These are phyloP conservation scores for Eupsilia transversa DNA, from an alignment of 2,888 invertebrate species.

Conservation along the genomic window DNA sequence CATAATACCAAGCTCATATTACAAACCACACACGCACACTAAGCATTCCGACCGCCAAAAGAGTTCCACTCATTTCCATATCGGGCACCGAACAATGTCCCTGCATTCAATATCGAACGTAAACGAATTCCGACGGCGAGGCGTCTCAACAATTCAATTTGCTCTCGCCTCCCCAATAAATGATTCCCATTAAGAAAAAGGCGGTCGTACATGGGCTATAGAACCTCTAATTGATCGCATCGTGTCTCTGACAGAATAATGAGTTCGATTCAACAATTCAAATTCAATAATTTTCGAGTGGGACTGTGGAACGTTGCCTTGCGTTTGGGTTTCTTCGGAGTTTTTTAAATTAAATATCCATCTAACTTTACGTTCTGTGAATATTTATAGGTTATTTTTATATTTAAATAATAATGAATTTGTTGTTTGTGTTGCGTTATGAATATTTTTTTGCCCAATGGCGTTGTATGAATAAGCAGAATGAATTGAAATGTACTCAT, in stretches of 20 bases:
- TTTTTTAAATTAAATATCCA: constrained; percentile 73
- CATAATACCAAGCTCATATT: constrained; percentile 42
- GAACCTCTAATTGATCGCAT: constrained; percentile 79
- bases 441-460: constrained; percentile 60
- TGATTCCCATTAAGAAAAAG: constrained; percentile 82
- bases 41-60: constrained; percentile 67
- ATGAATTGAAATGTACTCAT: constrained; percentile 27
- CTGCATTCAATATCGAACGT: constrained; percentile 69
- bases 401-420: constrained; percentile 73
- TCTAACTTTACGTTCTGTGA: constrained; percentile 62
- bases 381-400: constrained; percentile 69
- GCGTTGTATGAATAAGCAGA: constrained; percentile 53
- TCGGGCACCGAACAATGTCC: constrained; percentile 69
- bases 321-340: constrained; percentile 42
- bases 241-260: constrained; percentile 78
- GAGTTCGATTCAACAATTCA: constrained; percentile 72
- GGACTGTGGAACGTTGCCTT: constrained; percentile 34
- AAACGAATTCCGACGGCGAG: constrained; percentile 79
- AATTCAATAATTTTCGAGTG: constrained; percentile 72
- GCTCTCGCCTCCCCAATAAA: constrained; percentile 71
- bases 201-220: constrained; percentile 73
- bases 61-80: constrained; percentile 71
- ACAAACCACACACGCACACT: constrained; percentile 56
- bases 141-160: constrained; percentile 79
- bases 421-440: constrained; percentile 64